Percentiles rank a stretch among this genome's conserved stretches.
phyloP scores from a whole-genome alignment of 2,888 invertebrate genomes.

The Tubulanus polymorphus region DNA sequence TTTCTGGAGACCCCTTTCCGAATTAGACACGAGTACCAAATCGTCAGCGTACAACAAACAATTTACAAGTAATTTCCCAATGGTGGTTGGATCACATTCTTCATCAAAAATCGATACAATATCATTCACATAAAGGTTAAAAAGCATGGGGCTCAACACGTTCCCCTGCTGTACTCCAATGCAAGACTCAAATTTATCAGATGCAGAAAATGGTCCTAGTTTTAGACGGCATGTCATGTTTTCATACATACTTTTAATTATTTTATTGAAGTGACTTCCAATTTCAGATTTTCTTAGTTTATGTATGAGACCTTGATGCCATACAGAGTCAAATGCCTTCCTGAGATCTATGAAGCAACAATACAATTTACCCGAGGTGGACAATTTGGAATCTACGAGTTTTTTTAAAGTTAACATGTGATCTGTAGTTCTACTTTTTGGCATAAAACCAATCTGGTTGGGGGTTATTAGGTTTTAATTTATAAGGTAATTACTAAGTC shows the following conservation, averaged over 20 bases:
- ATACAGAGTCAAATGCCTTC: background rate
- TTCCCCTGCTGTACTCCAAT: background rate
- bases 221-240: background rate
- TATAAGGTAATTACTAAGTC: background rate
- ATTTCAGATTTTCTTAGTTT: background rate
- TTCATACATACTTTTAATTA: background rate
- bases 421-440: background rate
- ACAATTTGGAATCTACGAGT: background rate
- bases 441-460: background rate
- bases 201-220: background rate
- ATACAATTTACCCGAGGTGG: no score
- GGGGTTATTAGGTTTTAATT: background rate
- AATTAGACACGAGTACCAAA: background rate
- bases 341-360: background rate
- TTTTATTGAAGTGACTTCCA: background rate
- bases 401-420: background rate
- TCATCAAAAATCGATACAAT: background rate
- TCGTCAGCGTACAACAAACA: background rate
- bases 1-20: background rate
- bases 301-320: background rate
- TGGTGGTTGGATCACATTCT: background rate
- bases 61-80: background rate
- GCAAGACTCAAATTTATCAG: background rate
- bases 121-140: background rate
- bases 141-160: background rate